phyloP scores from a whole-genome alignment of 2,888 invertebrate species.

The Drosophila histrio region DNA sequence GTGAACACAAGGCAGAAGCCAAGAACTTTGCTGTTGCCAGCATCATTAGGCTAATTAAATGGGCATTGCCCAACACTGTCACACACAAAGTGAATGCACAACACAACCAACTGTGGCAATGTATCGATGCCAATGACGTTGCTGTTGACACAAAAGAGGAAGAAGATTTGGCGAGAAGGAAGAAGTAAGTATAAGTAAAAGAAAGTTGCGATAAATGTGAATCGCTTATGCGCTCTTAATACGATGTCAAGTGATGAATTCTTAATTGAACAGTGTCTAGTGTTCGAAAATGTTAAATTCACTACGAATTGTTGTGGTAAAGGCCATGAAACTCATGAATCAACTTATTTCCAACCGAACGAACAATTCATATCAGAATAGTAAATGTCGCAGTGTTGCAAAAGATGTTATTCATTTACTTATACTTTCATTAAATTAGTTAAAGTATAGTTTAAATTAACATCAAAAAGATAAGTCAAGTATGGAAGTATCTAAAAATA shows the following conservation, averaged over 20 bases:
- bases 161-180: too few relatives aligned
- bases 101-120: not conserved
- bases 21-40: constrained; percentile 26
- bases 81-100: not conserved
- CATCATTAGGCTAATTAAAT: constrained; percentile 58
- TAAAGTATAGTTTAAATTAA: too few relatives aligned
- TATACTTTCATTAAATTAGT: too few relatives aligned
- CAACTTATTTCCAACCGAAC: too few relatives aligned
- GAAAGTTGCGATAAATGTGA: not conserved
- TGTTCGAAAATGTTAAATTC: not conserved
- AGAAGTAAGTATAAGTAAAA: not conserved
- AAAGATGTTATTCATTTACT: too few relatives aligned
- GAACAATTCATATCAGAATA: too few relatives aligned
- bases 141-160: not conserved
- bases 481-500: too few relatives aligned
- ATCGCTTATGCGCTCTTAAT: not conserved
- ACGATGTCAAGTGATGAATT: not conserved
- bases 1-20: constrained; percentile 42
- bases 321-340: too few relatives aligned
- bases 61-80: constrained; percentile 45
- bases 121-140: not conserved
- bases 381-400: too few relatives aligned
- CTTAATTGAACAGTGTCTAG: not conserved
- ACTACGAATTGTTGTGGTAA: too few relatives aligned
- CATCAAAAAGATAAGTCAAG: too few relatives aligned